Conservation (phyloP, 2,797 vertebrate genomes). For the Phalanger gymnotis region DNA sequence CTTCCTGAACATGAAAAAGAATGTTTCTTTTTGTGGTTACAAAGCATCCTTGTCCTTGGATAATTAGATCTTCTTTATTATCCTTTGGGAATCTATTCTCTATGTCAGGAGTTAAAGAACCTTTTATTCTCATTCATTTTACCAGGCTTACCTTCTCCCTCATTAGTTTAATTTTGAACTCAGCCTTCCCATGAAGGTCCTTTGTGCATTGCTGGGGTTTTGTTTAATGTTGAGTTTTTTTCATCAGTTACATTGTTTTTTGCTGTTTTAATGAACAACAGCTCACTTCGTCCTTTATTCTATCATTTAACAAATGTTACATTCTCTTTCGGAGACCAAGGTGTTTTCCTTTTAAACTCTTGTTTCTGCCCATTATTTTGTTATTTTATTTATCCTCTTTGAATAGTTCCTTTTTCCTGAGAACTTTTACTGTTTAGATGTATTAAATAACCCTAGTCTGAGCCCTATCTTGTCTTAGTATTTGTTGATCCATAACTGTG, state of each 20-base stretch:
- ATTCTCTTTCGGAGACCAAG: slow-evolving; percentile 1
- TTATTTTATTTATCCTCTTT: neutral
- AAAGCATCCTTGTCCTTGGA: slow-evolving; percentile 34
- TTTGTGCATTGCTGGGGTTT: slow-evolving; percentile 53
- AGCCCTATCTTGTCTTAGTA: slow-evolving; percentile 19
- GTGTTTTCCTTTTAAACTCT: neutral
- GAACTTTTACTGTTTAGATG: neutral
- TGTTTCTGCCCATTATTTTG: neutral
- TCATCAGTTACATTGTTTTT: neutral
- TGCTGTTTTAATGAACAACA: neutral
- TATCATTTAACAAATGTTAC: neutral
- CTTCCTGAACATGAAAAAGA: slow-evolving; percentile 10
- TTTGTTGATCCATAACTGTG: neutral
- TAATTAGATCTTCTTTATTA: slow-evolving; percentile 53
- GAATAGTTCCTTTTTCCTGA: slow-evolving; percentile 26
- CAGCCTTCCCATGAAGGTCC: slow-evolving; percentile 15
- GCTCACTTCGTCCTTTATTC: neutral
- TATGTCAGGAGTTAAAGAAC: slow-evolving; percentile 53
- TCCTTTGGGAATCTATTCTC: slow-evolving; percentile 31
- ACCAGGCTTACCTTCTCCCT: neutral
- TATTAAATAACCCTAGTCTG: neutral
- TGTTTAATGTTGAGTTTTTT: slow-evolving; percentile 45
- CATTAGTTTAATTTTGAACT: slow-evolving; percentile 64
- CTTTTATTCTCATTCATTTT: slow-evolving; percentile 64
- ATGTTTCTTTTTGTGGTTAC: slow-evolving; percentile 34